A percentile compares a stretch with the other conserved stretches of the same genome.
These are phyloP conservation scores for Drosophila orena DNA, from an alignment of 1,140 invertebrate species.

Conservation along the genomic window DNA sequence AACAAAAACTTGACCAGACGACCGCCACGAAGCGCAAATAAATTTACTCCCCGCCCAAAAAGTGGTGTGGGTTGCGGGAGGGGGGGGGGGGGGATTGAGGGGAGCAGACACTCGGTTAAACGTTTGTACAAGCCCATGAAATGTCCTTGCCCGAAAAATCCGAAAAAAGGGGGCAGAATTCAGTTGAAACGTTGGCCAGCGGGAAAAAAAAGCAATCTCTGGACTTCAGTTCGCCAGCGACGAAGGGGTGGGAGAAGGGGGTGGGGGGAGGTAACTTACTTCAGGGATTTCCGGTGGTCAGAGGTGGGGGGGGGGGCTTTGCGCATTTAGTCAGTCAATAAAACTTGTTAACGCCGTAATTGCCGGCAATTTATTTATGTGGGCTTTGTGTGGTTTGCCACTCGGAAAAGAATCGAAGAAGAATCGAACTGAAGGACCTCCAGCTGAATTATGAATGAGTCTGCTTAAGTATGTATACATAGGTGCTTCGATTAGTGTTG, in stretches of 20 bases:
- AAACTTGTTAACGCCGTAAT: slow-evolving; percentile 83
- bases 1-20: slow-evolving; percentile 76
- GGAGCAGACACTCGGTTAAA: slow-evolving; percentile 72
- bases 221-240: slow-evolving; percentile 38
- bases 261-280: not conserved
- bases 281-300: not conserved
- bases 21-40: slow-evolving; percentile 79
- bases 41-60: slow-evolving; percentile 50
- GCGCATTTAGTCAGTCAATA: slow-evolving; percentile 82
- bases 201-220: slow-evolving; percentile 44
- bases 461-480: not conserved
- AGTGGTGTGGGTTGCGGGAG: no score
- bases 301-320: slow-evolving; percentile 8
- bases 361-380: slow-evolving; percentile 80
- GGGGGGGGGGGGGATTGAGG: slow-evolving; percentile 2
- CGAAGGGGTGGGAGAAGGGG: not conserved
- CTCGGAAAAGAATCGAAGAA: slow-evolving; percentile 35
- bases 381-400: slow-evolving; percentile 41
- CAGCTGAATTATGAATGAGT: slow-evolving; percentile 16
- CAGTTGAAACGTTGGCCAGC: not conserved
- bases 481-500: no score
- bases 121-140: slow-evolving; percentile 81
- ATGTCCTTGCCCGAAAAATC: slow-evolving; percentile 66
- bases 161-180: slow-evolving; percentile 14
- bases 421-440: slow-evolving; percentile 16